Evolutionary conservation across 2,888 invertebrate genomes (phyloP).

Genomic region (Eupsilia transversa): DNA sequence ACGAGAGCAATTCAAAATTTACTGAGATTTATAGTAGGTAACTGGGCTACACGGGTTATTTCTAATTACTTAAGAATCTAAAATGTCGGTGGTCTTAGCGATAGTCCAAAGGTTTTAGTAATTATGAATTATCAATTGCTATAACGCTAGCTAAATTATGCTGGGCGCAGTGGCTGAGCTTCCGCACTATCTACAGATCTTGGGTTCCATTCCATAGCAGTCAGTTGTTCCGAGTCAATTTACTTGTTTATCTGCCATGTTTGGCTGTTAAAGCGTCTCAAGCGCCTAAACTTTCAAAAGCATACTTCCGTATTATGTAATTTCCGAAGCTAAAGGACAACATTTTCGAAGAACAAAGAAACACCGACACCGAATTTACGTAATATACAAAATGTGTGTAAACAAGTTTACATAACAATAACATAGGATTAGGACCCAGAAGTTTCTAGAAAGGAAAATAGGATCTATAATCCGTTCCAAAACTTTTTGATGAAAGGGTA

Average conservation of each 20-base stretch:
- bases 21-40: neutral
- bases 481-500: neutral
- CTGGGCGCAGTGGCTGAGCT: neutral
- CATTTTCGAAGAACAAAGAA: neutral
- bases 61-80: neutral
- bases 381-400: neutral
- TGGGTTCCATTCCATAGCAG: neutral
- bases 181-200: too few relatives aligned
- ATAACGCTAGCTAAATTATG: neutral
- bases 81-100: neutral
- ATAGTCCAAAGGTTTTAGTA: neutral
- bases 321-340: neutral
- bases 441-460: neutral
- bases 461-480: neutral
- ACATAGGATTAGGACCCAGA: neutral
- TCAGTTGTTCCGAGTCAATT: neutral
- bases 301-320: neutral
- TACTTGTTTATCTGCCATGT: neutral
- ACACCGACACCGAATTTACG: neutral
- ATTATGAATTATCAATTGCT: too few relatives aligned
- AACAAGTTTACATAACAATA: slow-evolving; percentile 30
- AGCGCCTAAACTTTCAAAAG: neutral
- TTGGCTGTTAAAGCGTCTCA: neutral
- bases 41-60: neutral
- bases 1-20: neutral